A percentile compares a stretch with the other conserved stretches of the same genome.
phyloP scores from a whole-genome alignment of 2,888 invertebrate genomes.

The Aphidoletes aphidimyza region DNA sequence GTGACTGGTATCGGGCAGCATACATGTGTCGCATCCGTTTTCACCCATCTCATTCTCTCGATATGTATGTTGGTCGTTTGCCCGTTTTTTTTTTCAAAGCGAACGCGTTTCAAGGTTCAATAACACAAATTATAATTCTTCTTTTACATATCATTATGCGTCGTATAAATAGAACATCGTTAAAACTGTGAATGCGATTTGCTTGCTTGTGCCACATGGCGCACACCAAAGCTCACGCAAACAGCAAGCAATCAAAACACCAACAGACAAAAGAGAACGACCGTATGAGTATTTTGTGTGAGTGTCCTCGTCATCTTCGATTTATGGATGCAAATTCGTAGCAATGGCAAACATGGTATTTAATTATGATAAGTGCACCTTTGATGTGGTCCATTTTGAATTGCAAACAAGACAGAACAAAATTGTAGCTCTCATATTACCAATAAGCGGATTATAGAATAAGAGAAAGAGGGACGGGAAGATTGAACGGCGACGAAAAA shows the following conservation, averaged over 20 bases:
- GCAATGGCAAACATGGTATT: not conserved
- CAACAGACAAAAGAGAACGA: too few species aligned
- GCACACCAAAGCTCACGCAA: too few species aligned
- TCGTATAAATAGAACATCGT: conserved; percentile 26
- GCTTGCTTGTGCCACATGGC: not conserved
- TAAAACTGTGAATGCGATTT: not conserved
- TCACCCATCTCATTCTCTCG: too few species aligned
- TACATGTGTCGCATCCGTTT: not conserved
- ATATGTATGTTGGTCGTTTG: not conserved
- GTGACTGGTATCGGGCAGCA: not conserved
- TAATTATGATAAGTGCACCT: not conserved
- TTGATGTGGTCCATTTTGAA: not conserved
- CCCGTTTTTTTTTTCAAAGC: conserved; percentile 18
- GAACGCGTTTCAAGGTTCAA: conserved; percentile 28
- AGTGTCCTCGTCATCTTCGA: not conserved
- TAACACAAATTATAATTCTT: conserved; percentile 6
- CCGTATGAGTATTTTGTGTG: not conserved
- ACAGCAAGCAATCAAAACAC: too few species aligned
- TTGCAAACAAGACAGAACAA: too few species aligned
- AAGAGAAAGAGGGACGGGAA: too few species aligned
- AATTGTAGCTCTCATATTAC: too few species aligned
- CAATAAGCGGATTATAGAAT: too few species aligned
- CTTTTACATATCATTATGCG: conserved; percentile 3
- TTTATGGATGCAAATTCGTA: not conserved
- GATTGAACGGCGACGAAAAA: not conserved